phyloP scores from a whole-genome alignment of 1,140 invertebrate species.

The Drosophila mauritiana region DNA sequence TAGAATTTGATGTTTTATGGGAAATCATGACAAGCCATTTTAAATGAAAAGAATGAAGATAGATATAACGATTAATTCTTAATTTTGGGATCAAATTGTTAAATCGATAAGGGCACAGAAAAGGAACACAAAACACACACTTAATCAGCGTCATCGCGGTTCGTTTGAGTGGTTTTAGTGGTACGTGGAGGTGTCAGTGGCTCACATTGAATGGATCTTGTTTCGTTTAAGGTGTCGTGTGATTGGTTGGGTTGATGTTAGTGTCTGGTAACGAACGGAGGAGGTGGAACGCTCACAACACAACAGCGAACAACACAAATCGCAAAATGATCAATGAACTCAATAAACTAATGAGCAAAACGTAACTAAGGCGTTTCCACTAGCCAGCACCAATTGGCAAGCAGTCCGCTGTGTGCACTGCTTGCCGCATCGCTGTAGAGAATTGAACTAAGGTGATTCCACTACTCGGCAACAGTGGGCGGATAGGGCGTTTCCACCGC shows the following conservation, averaged over 20 bases:
- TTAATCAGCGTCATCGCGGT: slow-evolving; percentile 32
- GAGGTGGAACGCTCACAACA: slow-evolving; percentile 55
- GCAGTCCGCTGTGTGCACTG: neutral
- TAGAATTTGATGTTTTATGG: slow-evolving; percentile 17
- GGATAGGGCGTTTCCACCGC: neutral
- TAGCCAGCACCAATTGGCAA: slow-evolving; percentile 17
- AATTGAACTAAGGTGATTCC: slow-evolving; percentile 14
- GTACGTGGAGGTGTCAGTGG: slow-evolving; percentile 10
- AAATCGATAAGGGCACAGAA: slow-evolving; percentile 53
- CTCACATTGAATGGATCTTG: slow-evolving; percentile 17
- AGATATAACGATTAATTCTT: slow-evolving; percentile 62
- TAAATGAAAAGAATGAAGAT: slow-evolving; percentile 72
- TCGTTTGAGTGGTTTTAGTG: slow-evolving; percentile 6
- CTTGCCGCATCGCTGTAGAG: slow-evolving; percentile 8
- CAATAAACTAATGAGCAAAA: slow-evolving; percentile 28
- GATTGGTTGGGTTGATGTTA: slow-evolving; percentile 3
- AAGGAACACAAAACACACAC: slow-evolving; percentile 52
- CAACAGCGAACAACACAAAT: slow-evolving; percentile 78
- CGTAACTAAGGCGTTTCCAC: slow-evolving; percentile 17
- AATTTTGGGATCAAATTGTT: slow-evolving; percentile 31
- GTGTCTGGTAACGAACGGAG: neutral
- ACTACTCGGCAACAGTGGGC: slow-evolving; percentile 3
- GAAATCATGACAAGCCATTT: slow-evolving; percentile 62
- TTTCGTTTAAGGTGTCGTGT: slow-evolving; percentile 19
- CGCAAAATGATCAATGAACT: slow-evolving; percentile 55